Conservation (phyloP, 2,888 invertebrate species). For the Folsomia manolachei region DNA sequence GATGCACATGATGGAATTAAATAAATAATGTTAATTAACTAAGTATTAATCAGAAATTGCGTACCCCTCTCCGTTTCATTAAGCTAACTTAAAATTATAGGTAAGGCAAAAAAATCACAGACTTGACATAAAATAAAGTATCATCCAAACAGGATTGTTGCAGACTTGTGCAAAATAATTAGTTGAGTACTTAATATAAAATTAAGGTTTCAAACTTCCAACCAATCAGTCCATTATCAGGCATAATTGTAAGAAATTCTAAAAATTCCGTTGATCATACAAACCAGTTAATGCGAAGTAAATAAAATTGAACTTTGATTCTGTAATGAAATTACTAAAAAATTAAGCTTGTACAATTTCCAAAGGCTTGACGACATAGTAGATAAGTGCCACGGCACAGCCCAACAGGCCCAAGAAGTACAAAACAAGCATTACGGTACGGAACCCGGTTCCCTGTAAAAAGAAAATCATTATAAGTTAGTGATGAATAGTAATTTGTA, state of each 20-base stretch:
- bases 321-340: no score
- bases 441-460: conserved; percentile 71
- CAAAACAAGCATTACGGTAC: conserved; percentile 73
- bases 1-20: no score
- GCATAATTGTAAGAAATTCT: neutral
- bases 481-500: conserved; percentile 17
- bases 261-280: no score
- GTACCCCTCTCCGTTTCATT: no score
- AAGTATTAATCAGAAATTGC: no score
- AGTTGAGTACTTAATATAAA: neutral
- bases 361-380: conserved; percentile 57
- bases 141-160: neutral
- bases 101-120: neutral
- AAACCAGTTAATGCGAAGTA: neutral
- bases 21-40: no score
- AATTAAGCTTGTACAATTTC: neutral
- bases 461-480: no score
- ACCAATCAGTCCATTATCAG: neutral
- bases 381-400: conserved; percentile 70
- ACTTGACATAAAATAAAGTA: neutral
- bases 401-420: conserved; percentile 70
- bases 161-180: no score
- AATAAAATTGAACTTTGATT: neutral
- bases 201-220: neutral
- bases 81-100: no score